Evolutionary conservation across 2,888 invertebrate genomes (phyloP), one percentile per base, ranked within the genome.

Genomic region (Hydraecia micacea): DNA sequence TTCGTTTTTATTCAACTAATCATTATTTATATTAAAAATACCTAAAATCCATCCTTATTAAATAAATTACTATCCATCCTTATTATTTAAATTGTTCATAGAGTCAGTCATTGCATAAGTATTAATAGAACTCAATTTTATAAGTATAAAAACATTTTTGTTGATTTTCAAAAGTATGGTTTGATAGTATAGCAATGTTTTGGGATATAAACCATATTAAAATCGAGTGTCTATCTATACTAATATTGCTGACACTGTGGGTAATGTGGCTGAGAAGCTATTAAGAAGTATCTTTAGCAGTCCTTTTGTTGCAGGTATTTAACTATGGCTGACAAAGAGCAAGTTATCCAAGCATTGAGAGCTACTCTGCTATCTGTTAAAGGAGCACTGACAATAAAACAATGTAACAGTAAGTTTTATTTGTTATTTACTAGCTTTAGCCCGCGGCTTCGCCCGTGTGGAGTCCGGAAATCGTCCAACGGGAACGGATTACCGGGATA

Each of bases 321-420:
- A 52, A 67, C 55, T 39, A 96, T 96, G 95, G 93, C 95, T 80
- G 96, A 97, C 77, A 95, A 95, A 90, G 96, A 97, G 55, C 96
- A 97, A 90, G 96, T 97, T 4, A 95, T 97, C 78, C 94, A 95
- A 86, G 95, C 95, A 65, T 91, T 97, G 25, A 92, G 97, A 87
- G 97, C 97, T 62, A 97, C 97, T 71, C 92, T 97, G 7, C 91
- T 97, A 86, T 97, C 97, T 55, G 96, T 96, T 11, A 97, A 97
- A 92, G 97, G 97, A 86, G 96, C 97, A 42, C 90, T 97, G 55
- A 96, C 97, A 13, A 91, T 97, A 71, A 94, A 95, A 65, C 95
- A 97, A 89, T 95, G 97, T 81, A 97, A 97, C 87, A 92, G 97
- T 97, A 95, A 97, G 97, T 96, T 77, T 58, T 65, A 36, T 52